Conservation (phyloP, 2,888 invertebrate genomes). For the Drosophila putrida region DNA sequence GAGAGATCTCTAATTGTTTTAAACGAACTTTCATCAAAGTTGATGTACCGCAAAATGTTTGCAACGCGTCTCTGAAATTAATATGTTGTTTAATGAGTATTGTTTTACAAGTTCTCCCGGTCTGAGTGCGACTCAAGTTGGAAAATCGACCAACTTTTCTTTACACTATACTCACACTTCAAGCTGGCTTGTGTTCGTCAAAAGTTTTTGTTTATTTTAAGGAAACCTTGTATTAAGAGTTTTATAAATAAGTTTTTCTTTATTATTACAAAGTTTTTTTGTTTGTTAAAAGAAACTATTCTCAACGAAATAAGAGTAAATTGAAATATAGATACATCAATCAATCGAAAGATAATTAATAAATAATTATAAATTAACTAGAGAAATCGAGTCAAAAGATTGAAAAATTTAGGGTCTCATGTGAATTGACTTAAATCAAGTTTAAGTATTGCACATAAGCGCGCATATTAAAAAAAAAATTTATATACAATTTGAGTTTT, state of each 20-base stretch:
- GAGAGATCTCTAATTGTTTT: constrained; percentile 73
- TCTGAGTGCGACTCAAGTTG: constrained; percentile 2
- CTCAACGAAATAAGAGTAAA: not conserved
- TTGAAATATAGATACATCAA: not conserved
- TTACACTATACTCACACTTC: constrained; percentile 29
- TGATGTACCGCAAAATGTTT: constrained; percentile 66
- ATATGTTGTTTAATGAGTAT: constrained; percentile 63
- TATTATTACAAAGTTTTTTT: not conserved
- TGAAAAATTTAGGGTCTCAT: not conserved
- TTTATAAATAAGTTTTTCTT: constrained; percentile 1
- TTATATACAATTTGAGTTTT: too few relatives aligned
- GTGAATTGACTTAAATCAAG: too few relatives aligned
- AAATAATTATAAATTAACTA: not conserved
- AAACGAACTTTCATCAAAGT: constrained; percentile 67
- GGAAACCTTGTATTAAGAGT: not conserved
- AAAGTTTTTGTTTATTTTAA: constrained; percentile 14
- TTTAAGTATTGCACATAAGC: too few relatives aligned
- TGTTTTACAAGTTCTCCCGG: constrained; percentile 52
- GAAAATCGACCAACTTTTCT: not conserved
- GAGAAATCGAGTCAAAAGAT: too few relatives aligned
- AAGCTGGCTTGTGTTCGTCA: constrained; percentile 21
- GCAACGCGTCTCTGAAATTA: constrained; percentile 55
- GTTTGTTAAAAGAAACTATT: not conserved
- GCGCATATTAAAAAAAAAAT: too few relatives aligned
- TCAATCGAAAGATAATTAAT: not conserved